Evolutionary conservation across 2,797 vertebrate genomes (phyloP).

Genomic region (Lepilemur ruficaudatus): DNA sequence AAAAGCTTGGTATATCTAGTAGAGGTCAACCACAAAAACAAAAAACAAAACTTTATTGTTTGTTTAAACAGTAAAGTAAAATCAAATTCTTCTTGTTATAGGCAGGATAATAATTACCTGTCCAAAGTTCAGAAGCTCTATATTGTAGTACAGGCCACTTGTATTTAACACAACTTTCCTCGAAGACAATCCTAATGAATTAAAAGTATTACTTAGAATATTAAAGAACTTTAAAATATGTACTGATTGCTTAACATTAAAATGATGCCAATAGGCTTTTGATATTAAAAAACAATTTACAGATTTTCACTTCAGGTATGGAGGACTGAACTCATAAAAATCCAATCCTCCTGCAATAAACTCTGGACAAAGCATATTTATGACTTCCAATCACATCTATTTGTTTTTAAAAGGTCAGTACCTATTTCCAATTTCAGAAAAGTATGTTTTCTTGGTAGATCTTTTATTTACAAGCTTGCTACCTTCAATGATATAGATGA

Average conservation of each 20-base stretch:
- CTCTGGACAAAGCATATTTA: neutral
- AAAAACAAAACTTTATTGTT: conserved; percentile 30
- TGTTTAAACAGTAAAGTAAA: conserved; percentile 2
- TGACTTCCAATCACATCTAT: neutral
- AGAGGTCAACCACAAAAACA: conserved; percentile 60
- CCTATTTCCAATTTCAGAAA: conserved; percentile 2
- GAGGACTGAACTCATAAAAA: neutral
- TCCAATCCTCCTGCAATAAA: neutral
- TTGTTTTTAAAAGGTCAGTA: conserved; percentile 14
- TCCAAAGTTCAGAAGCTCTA: conserved; percentile 92
- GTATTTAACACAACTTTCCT: conserved; percentile 90
- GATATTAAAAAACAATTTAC: neutral
- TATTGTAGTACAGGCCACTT: conserved; percentile 90
- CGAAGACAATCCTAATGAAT: conserved; percentile 88
- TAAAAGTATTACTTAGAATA: conserved; percentile 53
- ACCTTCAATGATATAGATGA: neutral
- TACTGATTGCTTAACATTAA: conserved; percentile 3
- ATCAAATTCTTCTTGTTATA: neutral
- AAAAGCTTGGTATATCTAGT: conserved; percentile 96
- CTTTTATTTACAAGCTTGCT: neutral
- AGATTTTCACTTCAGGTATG: neutral
- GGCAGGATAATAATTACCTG: conserved; percentile 86
- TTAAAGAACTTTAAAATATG: neutral
- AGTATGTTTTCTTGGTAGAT: neutral
- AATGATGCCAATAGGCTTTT: neutral